A percentile compares a stretch with the other conserved stretches of the same genome.
Conservation (phyloP, 2,888 invertebrate species). For the Eupsilia transversa region DNA sequence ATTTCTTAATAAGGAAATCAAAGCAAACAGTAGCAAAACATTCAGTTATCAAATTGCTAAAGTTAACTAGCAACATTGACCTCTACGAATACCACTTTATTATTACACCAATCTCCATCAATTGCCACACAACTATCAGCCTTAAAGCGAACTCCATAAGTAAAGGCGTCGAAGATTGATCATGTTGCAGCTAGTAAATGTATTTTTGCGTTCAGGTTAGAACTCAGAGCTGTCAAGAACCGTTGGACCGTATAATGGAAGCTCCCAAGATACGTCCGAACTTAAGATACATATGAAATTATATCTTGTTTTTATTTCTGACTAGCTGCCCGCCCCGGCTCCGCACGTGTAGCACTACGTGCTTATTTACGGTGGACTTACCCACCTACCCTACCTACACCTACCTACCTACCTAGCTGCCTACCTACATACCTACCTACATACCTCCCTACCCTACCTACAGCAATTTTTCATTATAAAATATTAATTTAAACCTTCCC, state of each 20-base stretch:
- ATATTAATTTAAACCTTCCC: too few relatives aligned
- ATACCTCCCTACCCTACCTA: too few relatives aligned
- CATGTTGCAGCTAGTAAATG: constrained; percentile 1
- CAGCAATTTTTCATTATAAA: too few relatives aligned
- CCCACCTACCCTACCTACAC: too few relatives aligned
- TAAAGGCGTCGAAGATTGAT: constrained; percentile 5
- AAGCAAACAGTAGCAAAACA: constrained; percentile 73
- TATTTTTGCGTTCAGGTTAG: constrained; percentile 63
- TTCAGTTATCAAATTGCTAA: constrained; percentile 67
- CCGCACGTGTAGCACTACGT: too few relatives aligned
- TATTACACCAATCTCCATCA: constrained; percentile 19
- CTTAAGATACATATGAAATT: constrained; percentile 54
- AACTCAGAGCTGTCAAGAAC: constrained; percentile 73
- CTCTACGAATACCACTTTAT: constrained; percentile 48
- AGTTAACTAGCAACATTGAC: constrained; percentile 72
- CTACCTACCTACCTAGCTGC: too few relatives aligned
- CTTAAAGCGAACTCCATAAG: constrained; percentile 5
- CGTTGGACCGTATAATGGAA: constrained; percentile 77
- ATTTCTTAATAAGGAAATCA: constrained; percentile 31
- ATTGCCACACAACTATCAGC: constrained; percentile 20
- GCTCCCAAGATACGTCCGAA: constrained; percentile 80
- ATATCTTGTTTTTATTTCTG: constrained; percentile 54
- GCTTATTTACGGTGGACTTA: too few relatives aligned
- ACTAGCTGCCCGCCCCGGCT: too few relatives aligned
- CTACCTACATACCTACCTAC: too few relatives aligned